A percentile compares a stretch with the other conserved stretches of the same genome.
Evolutionary conservation across 1,140 invertebrate genomes (phyloP).

Genomic region (Bombus pyrosoma): DNA sequence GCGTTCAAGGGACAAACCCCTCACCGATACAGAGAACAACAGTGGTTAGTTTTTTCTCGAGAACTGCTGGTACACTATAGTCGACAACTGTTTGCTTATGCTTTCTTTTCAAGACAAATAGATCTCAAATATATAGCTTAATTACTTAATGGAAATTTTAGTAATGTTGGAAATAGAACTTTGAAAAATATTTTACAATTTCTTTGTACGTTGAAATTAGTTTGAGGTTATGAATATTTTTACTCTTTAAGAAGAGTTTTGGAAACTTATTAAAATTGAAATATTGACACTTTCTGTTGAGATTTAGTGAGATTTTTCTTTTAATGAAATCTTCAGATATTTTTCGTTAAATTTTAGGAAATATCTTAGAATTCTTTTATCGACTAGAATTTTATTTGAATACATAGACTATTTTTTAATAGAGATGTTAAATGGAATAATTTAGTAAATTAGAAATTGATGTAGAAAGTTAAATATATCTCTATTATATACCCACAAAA

Average conservation of each 20-base stretch:
- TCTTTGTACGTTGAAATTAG: neutral
- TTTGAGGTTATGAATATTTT: neutral
- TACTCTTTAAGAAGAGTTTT: neutral
- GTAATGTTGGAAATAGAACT: neutral
- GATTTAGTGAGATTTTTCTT: too few species aligned
- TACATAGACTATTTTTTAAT: neutral
- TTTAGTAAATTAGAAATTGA: neutral
- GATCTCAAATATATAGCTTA: neutral
- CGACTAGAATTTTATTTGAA: neutral
- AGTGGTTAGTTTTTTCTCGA: slow-evolving; percentile 10
- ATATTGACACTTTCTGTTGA: too few species aligned
- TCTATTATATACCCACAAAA: neutral
- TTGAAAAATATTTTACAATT: neutral
- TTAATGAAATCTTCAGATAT: too few species aligned
- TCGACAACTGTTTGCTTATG: neutral
- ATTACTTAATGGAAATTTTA: neutral
- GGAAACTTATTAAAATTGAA: too few species aligned
- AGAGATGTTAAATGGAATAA: neutral
- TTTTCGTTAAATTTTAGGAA: too few species aligned
- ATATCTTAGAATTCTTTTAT: neutral
- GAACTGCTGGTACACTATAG: neutral
- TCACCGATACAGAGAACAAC: slow-evolving; percentile 7
- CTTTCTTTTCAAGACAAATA: neutral
- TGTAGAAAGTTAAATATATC: too few species aligned
- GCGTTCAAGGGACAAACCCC: slow-evolving; percentile 31